phyloP scores from a whole-genome alignment of 1,140 invertebrate genomes.

The Oryzaephilus surinamensis region DNA sequence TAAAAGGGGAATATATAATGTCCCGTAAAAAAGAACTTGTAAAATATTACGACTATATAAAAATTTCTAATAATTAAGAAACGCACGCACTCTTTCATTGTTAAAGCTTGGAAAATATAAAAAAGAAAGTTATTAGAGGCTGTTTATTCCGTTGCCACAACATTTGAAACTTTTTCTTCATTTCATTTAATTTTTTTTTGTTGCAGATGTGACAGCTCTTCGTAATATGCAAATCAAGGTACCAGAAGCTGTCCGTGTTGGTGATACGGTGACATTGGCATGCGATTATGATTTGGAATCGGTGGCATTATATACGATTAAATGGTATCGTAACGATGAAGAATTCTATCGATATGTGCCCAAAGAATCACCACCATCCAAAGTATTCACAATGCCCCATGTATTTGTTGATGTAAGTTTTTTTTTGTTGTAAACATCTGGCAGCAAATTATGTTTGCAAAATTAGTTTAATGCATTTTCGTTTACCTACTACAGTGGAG shows the following conservation, averaged over 20 bases:
- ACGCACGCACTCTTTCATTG: too few relatives aligned
- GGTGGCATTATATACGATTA: constrained; percentile 65
- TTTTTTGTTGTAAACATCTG: constrained; percentile 7
- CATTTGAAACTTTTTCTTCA: too few relatives aligned
- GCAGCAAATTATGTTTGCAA: constrained; percentile 9
- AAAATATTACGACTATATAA: too few relatives aligned
- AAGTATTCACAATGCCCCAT: constrained; percentile 52
- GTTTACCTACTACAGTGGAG: too few relatives aligned
- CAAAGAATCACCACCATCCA: constrained; percentile 53
- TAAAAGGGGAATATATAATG: constrained; percentile 13
- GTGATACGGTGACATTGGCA: constrained; percentile 57
- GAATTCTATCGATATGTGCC: constrained; percentile 74
- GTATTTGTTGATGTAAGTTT: constrained; percentile 67
- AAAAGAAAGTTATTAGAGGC: too few relatives aligned
- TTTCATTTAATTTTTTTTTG: constrained; percentile 10
- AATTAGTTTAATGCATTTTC: too few relatives aligned
- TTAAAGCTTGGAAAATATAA: too few relatives aligned
- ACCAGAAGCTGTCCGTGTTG: constrained; percentile 60
- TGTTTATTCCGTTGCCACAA: too few relatives aligned
- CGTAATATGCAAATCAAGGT: constrained; percentile 60
- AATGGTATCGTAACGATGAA: constrained; percentile 68
- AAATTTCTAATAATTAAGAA: too few relatives aligned
- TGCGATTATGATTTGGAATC: constrained; percentile 73
- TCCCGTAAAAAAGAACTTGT: too few relatives aligned
- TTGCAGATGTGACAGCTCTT: constrained; percentile 51